A percentile compares a stretch with the other conserved stretches of the same genome.
These are phyloP conservation scores for Hemicordylus capensis DNA, from an alignment of 2,113 vertebrate species.

Conservation along the genomic window DNA sequence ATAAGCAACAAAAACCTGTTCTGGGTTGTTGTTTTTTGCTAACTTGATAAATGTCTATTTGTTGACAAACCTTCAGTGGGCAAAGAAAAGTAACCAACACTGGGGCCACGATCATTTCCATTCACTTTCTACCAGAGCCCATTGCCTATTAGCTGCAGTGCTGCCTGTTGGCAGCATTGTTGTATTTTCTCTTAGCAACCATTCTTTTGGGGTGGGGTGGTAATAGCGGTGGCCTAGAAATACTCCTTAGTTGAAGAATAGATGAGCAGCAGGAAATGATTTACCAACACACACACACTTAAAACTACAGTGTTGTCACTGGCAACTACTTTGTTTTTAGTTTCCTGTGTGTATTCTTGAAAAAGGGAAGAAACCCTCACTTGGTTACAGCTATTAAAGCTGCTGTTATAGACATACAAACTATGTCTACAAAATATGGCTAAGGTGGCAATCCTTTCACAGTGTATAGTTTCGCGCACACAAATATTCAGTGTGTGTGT, in stretches of 20 bases:
- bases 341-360: not conserved
- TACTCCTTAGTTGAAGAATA: not conserved
- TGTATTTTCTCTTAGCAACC: conserved; percentile 26
- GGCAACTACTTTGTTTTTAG: not conserved
- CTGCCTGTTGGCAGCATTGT: not conserved
- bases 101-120: rapidly evolving
- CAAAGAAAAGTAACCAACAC: not conserved
- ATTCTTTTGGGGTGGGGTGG: conserved; percentile 16
- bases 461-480: not conserved
- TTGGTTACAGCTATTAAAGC: not conserved
- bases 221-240: conserved; percentile 23
- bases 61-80: not conserved
- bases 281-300: not conserved
- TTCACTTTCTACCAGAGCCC: not conserved
- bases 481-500: too few relatives aligned
- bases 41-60: not conserved
- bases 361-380: not conserved
- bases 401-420: not conserved
- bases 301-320: not conserved
- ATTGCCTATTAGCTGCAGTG: not conserved
- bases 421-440: conserved; percentile 1
- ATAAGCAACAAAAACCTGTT: not conserved
- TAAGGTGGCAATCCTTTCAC: not conserved
- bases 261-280: conserved; percentile 29
- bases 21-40: not conserved